These are phyloP conservation scores for Petrolisthes cinctipes DNA, from an alignment of 2,888 invertebrate genomes.

Conservation along the genomic window DNA sequence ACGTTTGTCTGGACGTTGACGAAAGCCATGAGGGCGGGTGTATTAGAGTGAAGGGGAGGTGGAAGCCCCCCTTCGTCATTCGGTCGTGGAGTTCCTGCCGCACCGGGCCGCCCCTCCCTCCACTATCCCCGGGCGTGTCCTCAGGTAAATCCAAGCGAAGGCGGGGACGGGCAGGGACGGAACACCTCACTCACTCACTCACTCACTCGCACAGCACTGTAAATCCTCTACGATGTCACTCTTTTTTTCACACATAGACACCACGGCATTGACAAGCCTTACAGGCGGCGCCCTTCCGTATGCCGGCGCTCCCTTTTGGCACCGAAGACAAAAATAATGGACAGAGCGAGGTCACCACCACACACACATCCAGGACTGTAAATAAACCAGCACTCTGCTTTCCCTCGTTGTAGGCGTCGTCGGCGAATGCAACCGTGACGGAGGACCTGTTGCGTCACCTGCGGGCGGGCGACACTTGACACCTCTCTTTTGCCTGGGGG, in stretches of 20 bases:
- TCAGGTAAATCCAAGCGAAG: not conserved
- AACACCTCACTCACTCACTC: not conserved
- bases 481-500: not conserved
- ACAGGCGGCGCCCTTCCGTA: too few species aligned
- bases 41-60: not conserved
- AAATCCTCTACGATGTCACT: too few species aligned
- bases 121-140: not conserved
- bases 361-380: conserved; percentile 14
- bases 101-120: not conserved
- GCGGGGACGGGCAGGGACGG: conserved; percentile 9
- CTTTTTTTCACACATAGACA: too few species aligned
- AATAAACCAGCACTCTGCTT: not conserved
- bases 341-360: not conserved
- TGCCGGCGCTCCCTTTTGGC: not conserved
- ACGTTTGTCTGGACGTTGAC: conserved; percentile 52
- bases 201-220: too few species aligned
- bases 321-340: not conserved
- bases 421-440: too few species aligned
- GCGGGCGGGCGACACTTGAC: not conserved
- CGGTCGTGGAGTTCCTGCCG: not conserved
- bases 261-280: too few species aligned
- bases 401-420: not conserved
- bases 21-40: conserved; percentile 52
- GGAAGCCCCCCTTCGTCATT: conserved; percentile 23
- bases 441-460: too few species aligned